Evolutionary conservation across 2,888 invertebrate genomes (phyloP).

Genomic region (Cacoxenus indagator): DNA sequence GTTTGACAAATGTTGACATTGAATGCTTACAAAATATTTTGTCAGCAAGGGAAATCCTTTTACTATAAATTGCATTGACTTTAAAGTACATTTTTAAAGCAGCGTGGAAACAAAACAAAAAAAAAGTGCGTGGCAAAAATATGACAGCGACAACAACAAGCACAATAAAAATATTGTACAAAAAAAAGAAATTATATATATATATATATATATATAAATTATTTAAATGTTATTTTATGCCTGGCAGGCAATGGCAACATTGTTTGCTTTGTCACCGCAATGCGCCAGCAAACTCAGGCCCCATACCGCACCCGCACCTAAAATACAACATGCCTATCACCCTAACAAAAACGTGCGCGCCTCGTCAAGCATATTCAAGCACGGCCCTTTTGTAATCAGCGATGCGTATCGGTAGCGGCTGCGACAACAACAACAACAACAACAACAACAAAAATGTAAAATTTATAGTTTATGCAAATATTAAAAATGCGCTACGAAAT

Average conservation of each 20-base stretch:
- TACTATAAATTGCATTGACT: too few relatives aligned
- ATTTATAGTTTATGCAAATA: conserved; percentile 65
- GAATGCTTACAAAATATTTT: too few relatives aligned
- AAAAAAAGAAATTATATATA: background rate
- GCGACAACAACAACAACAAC: background rate
- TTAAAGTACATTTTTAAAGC: too few relatives aligned
- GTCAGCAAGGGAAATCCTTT: too few relatives aligned
- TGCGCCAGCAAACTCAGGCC: background rate
- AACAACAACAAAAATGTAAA: conserved; percentile 47
- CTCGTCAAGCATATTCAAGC: conserved; percentile 6
- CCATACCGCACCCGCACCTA: background rate
- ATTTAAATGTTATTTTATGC: conserved; percentile 54
- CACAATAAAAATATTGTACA: background rate
- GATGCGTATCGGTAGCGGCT: conserved; percentile 56
- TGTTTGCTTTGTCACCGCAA: conserved; percentile 18
- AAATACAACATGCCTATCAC: background rate
- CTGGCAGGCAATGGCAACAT: conserved; percentile 27
- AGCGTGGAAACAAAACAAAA: too few relatives aligned
- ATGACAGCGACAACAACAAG: too few relatives aligned
- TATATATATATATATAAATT: conserved; percentile 39
- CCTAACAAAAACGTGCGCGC: too few relatives aligned
- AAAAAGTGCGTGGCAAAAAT: background rate
- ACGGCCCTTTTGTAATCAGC: conserved; percentile 50
- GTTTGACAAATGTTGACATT: background rate
- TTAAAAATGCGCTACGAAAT: conserved; percentile 63